Evolutionary conservation across 2,888 invertebrate species (phyloP).

Genomic region (Dioctria linearis): DNA sequence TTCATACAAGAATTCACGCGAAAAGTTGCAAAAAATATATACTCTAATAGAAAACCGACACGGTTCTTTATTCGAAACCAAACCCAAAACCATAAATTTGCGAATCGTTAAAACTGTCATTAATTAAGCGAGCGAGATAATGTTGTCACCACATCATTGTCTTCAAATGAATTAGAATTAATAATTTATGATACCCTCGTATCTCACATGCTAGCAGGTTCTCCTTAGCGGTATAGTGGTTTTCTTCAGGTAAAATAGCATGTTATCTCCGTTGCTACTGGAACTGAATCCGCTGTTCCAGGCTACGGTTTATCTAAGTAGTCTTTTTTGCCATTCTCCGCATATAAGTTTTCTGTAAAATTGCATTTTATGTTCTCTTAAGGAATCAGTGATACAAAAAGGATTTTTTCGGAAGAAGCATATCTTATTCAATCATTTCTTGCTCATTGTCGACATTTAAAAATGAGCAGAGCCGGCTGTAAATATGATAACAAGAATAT

Average conservation of each 20-base stretch:
- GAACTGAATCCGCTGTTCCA: background rate
- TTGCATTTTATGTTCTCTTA: background rate
- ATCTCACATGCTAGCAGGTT: conserved; percentile 35
- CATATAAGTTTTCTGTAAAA: background rate
- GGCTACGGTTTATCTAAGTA: background rate
- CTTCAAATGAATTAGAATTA: conserved; percentile 59
- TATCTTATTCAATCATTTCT: background rate
- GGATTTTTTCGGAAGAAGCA: background rate
- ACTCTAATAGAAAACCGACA: background rate
- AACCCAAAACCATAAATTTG: conserved; percentile 48
- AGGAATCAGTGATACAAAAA: background rate
- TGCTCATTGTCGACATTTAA: conserved; percentile 20
- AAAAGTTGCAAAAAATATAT: background rate
- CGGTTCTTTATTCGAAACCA: background rate
- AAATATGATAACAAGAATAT: conserved; percentile 58
- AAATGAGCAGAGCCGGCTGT: conserved; percentile 56
- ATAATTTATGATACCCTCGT: conserved; percentile 55
- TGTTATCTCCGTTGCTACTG: conserved; percentile 38
- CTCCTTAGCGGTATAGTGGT: conserved; percentile 5
- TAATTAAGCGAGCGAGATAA: conserved; percentile 57
- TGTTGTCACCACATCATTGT: conserved; percentile 59
- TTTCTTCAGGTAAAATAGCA: conserved; percentile 36
- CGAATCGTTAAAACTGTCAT: conserved; percentile 52
- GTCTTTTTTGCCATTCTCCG: background rate
- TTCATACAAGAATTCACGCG: background rate